Percentiles rank a stretch among this genome's conserved stretches.
These are phyloP conservation scores for Parnassius orleans DNA, from an alignment of 2,888 invertebrate genomes.

Conservation along the genomic window DNA sequence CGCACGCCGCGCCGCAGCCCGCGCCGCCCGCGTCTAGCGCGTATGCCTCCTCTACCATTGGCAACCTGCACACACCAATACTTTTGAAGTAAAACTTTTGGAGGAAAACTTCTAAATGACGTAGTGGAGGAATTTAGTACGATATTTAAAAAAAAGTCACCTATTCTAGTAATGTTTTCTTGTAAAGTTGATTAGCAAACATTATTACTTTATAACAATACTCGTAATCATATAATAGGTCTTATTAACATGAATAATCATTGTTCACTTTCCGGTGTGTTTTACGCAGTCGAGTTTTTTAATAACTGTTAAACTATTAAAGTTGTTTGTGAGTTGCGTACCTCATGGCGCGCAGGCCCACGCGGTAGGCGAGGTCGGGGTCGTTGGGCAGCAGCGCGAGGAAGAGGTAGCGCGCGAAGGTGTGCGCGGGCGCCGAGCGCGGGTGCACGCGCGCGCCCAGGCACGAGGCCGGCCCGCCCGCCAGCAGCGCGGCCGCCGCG, in stretches of 20 bases:
- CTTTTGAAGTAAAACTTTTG: background rate
- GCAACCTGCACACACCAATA: constrained; percentile 71
- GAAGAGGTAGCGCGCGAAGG: constrained; percentile 90
- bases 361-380: constrained; percentile 89
- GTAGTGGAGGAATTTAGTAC: too few relatives aligned
- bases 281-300: too few relatives aligned
- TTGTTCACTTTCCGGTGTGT: too few relatives aligned
- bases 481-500: constrained; percentile 85
- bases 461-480: constrained; percentile 89
- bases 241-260: too few relatives aligned
- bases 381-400: constrained; percentile 87
- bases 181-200: background rate
- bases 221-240: too few relatives aligned
- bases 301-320: too few relatives aligned
- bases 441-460: constrained; percentile 87
- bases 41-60: constrained; percentile 84
- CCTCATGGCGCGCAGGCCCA: constrained; percentile 89
- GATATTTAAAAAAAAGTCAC: too few relatives aligned
- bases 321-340: constrained; percentile 27
- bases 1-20: constrained; percentile 57
- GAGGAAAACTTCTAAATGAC: background rate
- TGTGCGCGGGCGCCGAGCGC: constrained; percentile 91
- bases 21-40: constrained; percentile 51
- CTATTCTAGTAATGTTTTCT: too few relatives aligned
- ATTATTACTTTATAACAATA: too few relatives aligned